phyloP scores from a whole-genome alignment of 1,140 invertebrate genomes.

The Drosophila virilis region DNA sequence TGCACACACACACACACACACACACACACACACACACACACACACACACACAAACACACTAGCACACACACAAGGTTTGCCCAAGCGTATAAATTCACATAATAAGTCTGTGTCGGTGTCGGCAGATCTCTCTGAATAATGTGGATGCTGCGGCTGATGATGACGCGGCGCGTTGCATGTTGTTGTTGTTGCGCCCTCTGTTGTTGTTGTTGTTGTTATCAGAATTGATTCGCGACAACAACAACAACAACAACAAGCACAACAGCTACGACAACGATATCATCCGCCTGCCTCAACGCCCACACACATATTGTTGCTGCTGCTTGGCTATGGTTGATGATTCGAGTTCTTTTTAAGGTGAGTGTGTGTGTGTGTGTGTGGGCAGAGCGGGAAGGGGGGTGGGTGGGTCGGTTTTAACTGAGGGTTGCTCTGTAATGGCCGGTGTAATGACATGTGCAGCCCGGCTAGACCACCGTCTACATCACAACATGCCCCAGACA shows the following conservation, averaged over 20 bases:
- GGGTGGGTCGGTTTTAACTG: neutral
- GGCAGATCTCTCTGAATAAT: slow-evolving; percentile 36
- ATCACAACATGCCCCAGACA: slow-evolving; percentile 13
- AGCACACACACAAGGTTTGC: slow-evolving; percentile 35
- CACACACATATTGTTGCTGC: neutral
- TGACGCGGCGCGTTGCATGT: slow-evolving; percentile 39
- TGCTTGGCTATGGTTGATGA: slow-evolving; percentile 14
- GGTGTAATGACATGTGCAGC: slow-evolving; percentile 54
- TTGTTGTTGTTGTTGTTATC: slow-evolving; percentile 59
- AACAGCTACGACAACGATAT: slow-evolving; percentile 57
- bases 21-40: slow-evolving; percentile 5
- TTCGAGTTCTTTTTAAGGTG: neutral
- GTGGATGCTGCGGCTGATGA: slow-evolving; percentile 58
- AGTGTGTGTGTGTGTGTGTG: neutral
- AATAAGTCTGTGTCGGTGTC: slow-evolving; percentile 65
- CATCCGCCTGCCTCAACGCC: slow-evolving; percentile 31
- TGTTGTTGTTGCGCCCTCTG: slow-evolving; percentile 12
- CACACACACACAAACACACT: too few relatives aligned
- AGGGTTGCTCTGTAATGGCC: slow-evolving; percentile 32
- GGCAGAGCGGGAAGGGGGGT: neutral
- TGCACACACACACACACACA: neutral
- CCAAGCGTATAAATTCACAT: slow-evolving; percentile 79
- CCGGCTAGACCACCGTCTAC: slow-evolving; percentile 27
- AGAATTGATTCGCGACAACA: slow-evolving; percentile 64
- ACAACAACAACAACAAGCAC: slow-evolving; percentile 48